phyloP scores from a whole-genome alignment of 92 coral and sea anemone genomes.

The Metridium senile region DNA sequence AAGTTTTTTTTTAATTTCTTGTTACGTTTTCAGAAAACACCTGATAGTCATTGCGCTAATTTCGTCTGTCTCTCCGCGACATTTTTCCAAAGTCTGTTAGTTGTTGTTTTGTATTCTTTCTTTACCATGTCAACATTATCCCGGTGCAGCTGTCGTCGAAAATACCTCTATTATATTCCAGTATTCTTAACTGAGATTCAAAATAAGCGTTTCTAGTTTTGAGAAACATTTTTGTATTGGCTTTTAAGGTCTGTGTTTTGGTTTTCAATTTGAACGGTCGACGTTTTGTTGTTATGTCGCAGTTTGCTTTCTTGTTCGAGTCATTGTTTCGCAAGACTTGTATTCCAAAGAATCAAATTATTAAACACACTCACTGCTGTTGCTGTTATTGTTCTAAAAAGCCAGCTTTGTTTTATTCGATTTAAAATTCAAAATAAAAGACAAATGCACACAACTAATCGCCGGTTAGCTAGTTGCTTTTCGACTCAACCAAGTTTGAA shows the following conservation, averaged over 20 bases:
- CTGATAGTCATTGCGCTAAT: not conserved
- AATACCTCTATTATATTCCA: constrained; percentile 14
- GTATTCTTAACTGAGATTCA: constrained; percentile 30
- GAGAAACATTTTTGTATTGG: constrained; percentile 24
- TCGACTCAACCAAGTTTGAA: constrained; percentile 13
- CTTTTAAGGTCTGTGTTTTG: constrained; percentile 19
- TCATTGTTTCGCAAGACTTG: constrained; percentile 1
- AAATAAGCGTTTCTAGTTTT: constrained; percentile 8
- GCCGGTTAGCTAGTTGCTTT: not conserved
- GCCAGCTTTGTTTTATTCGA: constrained; percentile 1
- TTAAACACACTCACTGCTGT: constrained; percentile 1
- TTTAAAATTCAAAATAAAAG: constrained; percentile 2
- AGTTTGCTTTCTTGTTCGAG: constrained; percentile 18
- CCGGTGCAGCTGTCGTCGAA: constrained; percentile 12
- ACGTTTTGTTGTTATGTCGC: constrained; percentile 38
- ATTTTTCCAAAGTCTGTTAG: constrained; percentile 7
- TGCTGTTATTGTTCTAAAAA: constrained; percentile 5
- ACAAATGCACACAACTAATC: not conserved
- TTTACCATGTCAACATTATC: constrained; percentile 7
- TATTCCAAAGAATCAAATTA: not conserved
- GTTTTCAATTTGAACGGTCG: constrained; percentile 11
- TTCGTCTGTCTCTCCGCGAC: not conserved
- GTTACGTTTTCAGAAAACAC: not conserved
- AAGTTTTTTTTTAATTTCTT: constrained; percentile 10
- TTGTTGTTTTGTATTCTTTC: constrained; percentile 15